Evolutionary conservation across 2,888 invertebrate species (phyloP).

Genomic region (Chrysomela aeneicollis): DNA sequence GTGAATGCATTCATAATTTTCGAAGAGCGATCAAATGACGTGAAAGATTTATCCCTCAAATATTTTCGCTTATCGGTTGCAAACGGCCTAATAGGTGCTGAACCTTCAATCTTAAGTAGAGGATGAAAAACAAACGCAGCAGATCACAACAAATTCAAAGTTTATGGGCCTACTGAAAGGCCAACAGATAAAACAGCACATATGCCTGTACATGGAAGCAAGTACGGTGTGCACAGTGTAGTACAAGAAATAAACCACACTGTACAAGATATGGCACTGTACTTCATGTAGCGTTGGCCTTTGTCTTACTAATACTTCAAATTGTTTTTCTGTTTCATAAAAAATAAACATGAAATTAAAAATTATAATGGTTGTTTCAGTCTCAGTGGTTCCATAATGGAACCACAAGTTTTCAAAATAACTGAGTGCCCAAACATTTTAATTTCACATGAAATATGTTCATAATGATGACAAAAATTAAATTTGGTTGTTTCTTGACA

Average conservation of each 20-base stretch:
- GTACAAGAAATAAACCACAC: conserved; percentile 3
- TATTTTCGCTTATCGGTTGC: conserved; percentile 11
- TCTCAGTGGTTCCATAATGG: no score
- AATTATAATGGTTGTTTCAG: no score
- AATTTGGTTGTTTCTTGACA: no score
- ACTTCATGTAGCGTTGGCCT: conserved; percentile 4
- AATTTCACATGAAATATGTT: no score
- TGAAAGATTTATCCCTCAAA: conserved; percentile 7
- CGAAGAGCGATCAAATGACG: not conserved
- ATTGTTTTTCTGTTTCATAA: no score
- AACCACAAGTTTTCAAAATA: no score
- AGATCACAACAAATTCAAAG: conserved; percentile 15
- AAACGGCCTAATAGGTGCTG: conserved; percentile 5
- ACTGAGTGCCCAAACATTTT: no score
- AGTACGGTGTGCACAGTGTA: conserved; percentile 17
- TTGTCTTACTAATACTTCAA: not conserved
- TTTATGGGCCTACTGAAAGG: conserved; percentile 10
- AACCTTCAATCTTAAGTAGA: conserved; percentile 9
- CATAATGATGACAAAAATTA: no score
- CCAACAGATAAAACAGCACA: conserved; percentile 12
- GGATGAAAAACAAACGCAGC: conserved; percentile 6
- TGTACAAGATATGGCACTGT: conserved; percentile 11
- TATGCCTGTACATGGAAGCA: conserved; percentile 21
- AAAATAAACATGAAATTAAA: no score
- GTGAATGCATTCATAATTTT: conserved; percentile 20